A percentile compares a stretch with the other conserved stretches of the same genome.
Conservation (phyloP, 2,797 vertebrate genomes). For the Esox masquinongy region DNA sequence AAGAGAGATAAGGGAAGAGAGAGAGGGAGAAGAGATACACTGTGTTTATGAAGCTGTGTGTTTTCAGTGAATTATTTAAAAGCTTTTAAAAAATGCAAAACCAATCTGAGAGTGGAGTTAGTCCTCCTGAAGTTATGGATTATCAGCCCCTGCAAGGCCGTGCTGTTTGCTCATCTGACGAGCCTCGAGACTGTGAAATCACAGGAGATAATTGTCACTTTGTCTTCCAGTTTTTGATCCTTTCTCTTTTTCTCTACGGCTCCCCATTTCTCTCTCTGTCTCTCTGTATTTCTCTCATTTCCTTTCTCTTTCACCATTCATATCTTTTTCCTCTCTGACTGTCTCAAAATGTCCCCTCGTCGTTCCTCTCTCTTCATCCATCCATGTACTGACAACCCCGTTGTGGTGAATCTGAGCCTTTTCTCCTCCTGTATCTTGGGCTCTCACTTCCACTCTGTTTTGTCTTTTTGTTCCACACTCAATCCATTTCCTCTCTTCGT, state of each 20-base stretch:
- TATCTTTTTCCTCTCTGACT: background rate
- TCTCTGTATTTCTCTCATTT: background rate
- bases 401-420: too few species aligned
- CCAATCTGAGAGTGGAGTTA: constrained; percentile 59
- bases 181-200: constrained; percentile 42
- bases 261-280: background rate
- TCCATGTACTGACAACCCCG: too few species aligned
- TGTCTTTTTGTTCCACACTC: background rate
- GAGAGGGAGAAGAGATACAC: constrained; percentile 19
- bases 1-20: constrained; percentile 1
- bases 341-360: background rate
- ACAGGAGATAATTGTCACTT: constrained; percentile 37
- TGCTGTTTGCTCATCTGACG: background rate
- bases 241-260: background rate
- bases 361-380: background rate
- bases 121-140: constrained; percentile 59
- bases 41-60: constrained; percentile 29
- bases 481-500: background rate
- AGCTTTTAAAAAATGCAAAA: constrained; percentile 69
- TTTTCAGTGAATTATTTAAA: constrained; percentile 78
- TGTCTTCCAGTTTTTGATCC: background rate
- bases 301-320: background rate
- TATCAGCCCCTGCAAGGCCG: constrained; percentile 17
- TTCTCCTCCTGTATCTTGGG: too few species aligned
- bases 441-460: background rate